Conservation (phyloP, 2,113 vertebrate species). For the Piprites chloris region DNA sequence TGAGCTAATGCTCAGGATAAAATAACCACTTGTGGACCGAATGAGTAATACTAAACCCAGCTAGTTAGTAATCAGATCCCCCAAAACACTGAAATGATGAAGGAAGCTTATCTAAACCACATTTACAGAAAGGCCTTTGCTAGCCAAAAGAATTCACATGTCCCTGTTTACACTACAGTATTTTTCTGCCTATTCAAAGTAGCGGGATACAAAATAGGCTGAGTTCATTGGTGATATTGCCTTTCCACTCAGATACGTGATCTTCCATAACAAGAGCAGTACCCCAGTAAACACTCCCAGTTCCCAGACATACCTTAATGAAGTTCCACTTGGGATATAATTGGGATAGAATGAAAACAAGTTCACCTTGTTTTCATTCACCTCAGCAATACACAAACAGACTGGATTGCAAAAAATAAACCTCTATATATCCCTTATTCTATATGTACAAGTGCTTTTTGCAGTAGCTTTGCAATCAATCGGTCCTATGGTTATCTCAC, state of each 20-base stretch:
- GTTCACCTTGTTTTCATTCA: background rate
- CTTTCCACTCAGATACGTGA: background rate
- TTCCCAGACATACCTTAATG: background rate
- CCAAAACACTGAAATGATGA: background rate
- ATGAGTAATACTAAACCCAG: background rate
- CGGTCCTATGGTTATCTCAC: background rate
- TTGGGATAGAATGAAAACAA: background rate
- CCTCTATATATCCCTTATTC: background rate
- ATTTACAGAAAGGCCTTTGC: background rate
- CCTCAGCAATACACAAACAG: background rate
- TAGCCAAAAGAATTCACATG: background rate
- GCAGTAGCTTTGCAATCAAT: background rate
- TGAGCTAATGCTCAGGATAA: background rate
- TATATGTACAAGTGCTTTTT: background rate
- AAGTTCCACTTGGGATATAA: background rate
- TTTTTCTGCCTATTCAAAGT: background rate
- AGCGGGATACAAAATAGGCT: fast-evolving
- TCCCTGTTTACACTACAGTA: background rate
- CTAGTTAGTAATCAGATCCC: background rate
- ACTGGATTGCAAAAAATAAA: background rate
- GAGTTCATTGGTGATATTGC: background rate
- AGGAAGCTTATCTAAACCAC: background rate
- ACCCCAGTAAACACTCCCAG: background rate
- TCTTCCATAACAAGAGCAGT: background rate
- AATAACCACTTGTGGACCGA: background rate